Percentiles rank a stretch among this genome's conserved stretches.
These are phyloP conservation scores for Tridacna gigas DNA, from an alignment of 2,888 invertebrate genomes.

Conservation along the genomic window DNA sequence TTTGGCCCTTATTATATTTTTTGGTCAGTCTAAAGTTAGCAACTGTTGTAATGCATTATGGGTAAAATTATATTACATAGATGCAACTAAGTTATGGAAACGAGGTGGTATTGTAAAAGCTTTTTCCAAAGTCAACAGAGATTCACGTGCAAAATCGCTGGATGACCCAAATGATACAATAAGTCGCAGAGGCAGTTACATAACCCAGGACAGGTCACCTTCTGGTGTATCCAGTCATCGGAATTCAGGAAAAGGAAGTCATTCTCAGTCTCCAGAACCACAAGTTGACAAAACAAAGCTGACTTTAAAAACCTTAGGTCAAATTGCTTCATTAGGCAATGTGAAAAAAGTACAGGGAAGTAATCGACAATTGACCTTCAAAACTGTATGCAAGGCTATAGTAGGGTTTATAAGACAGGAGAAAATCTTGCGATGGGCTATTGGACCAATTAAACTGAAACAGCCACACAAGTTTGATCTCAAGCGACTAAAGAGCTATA, in stretches of 20 bases:
- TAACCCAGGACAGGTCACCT: slow-evolving; percentile 2
- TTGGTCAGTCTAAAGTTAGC: not conserved
- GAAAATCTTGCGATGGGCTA: slow-evolving; percentile 60
- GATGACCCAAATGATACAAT: not conserved
- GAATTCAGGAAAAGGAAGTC: slow-evolving; percentile 47
- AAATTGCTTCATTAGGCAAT: slow-evolving; percentile 1
- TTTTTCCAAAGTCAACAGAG: slow-evolving; percentile 10
- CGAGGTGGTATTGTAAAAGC: slow-evolving; percentile 9
- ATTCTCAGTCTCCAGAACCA: slow-evolving; percentile 46
- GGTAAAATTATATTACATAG: not conserved
- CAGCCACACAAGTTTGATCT: slow-evolving; percentile 66
- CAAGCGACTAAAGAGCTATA: slow-evolving; percentile 63
- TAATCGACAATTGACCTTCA: slow-evolving; percentile 61
- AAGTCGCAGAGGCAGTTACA: slow-evolving; percentile 13
- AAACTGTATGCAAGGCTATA: slow-evolving; percentile 65
- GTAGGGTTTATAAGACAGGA: slow-evolving; percentile 67
- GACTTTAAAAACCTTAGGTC: slow-evolving; percentile 30
- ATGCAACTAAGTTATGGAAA: slow-evolving; percentile 24
- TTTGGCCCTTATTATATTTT: not conserved
- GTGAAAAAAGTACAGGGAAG: slow-evolving; percentile 51
- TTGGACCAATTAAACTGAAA: slow-evolving; percentile 64
- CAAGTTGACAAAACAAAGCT: slow-evolving; percentile 13
- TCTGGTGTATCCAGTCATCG: slow-evolving; percentile 45
- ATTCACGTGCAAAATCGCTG: not conserved
- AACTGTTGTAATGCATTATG: no score